phyloP scores from a whole-genome alignment of 2,797 vertebrate species.

The Octomys mimax region DNA sequence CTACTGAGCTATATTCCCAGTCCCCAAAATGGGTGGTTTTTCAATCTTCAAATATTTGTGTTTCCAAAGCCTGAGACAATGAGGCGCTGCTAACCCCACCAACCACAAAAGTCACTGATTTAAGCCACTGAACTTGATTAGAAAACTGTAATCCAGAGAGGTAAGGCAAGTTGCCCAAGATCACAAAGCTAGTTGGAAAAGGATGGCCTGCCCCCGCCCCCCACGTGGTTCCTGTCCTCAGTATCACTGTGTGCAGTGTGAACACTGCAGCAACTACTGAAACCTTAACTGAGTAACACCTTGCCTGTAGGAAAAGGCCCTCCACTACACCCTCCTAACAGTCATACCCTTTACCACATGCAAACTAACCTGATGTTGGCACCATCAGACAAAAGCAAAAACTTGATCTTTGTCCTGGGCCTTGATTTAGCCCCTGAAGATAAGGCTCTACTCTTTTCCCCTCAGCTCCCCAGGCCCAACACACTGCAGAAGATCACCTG shows the following conservation, averaged over 20 bases:
- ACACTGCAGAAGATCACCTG: background rate
- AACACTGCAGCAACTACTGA: background rate
- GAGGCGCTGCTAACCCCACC: background rate
- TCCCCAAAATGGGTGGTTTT: constrained; percentile 12
- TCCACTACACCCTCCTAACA: background rate
- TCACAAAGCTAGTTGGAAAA: background rate
- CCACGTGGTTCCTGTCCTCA: constrained; percentile 3
- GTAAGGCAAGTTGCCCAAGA: background rate
- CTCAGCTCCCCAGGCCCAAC: fast-evolving
- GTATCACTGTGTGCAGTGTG: background rate
- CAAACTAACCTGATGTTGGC: background rate
- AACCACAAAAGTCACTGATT: background rate
- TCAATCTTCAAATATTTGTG: background rate
- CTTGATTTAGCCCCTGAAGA: background rate
- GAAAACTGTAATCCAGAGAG: constrained; percentile 64
- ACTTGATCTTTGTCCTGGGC: background rate
- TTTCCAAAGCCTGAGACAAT: constrained; percentile 15
- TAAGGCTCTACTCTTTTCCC: constrained; percentile 61
- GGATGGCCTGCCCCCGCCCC: background rate
- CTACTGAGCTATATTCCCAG: no score
- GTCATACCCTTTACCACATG: background rate
- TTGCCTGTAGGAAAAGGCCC: background rate
- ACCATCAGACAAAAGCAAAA: background rate
- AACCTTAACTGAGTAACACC: background rate
- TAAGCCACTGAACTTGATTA: background rate